These are phyloP conservation scores for Ichneumoninae sp. DNA, from an alignment of 2,888 invertebrate species.

Conservation along the genomic window DNA sequence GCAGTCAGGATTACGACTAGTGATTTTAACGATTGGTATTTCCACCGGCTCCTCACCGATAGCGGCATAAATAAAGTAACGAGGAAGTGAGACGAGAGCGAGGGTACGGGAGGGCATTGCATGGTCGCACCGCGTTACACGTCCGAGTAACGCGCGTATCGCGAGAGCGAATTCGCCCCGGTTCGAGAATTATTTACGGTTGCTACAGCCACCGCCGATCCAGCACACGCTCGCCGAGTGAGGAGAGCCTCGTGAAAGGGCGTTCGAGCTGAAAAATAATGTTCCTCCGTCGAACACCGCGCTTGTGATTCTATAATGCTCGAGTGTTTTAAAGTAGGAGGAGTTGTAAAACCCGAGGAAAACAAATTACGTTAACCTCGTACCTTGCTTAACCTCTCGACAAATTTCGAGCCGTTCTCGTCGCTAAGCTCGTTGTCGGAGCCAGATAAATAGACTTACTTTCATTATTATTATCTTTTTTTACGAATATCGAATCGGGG, in stretches of 20 bases:
- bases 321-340: slow-evolving; percentile 8
- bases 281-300: slow-evolving; percentile 30
- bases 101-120: slow-evolving; percentile 15
- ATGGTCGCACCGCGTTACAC: slow-evolving; percentile 28
- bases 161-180: slow-evolving; percentile 27
- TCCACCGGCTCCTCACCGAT: slow-evolving; percentile 35
- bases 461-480: background rate
- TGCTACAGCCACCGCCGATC: slow-evolving; percentile 22
- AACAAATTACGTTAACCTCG: slow-evolving; percentile 12
- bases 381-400: background rate
- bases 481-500: background rate
- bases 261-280: slow-evolving; percentile 32
- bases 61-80: slow-evolving; percentile 52
- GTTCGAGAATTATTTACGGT: slow-evolving; percentile 53
- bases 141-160: slow-evolving; percentile 35
- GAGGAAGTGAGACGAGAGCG: slow-evolving; percentile 47
- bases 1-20: slow-evolving; percentile 54
- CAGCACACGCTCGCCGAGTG: slow-evolving; percentile 5
- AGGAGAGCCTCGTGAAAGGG: slow-evolving; percentile 28
- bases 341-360: slow-evolving; percentile 13
- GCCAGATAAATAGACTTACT: background rate
- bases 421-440: slow-evolving; percentile 20
- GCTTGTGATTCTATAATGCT: slow-evolving; percentile 36
- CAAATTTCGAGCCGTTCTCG: slow-evolving; percentile 1
- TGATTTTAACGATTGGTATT: slow-evolving; percentile 62